Percentiles rank a stretch among this genome's conserved stretches.
phyloP scores from a whole-genome alignment of 2,888 invertebrate species.

The Parnassius orleans region DNA sequence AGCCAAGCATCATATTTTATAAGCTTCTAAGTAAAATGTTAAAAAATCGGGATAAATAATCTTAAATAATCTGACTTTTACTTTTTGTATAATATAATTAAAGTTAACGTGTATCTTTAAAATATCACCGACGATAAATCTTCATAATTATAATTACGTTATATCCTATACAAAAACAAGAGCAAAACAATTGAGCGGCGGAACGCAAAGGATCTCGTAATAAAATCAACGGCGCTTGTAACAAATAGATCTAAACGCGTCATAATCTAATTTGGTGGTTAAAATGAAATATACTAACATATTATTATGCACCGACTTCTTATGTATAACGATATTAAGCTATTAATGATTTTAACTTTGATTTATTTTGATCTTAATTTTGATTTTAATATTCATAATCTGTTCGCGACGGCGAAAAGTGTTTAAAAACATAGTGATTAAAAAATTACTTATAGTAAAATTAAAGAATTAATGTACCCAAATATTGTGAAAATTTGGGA shows the following conservation, averaged over 20 bases:
- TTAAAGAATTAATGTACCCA: too few relatives aligned
- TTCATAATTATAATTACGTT: slow-evolving; percentile 37
- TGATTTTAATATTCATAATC: not conserved
- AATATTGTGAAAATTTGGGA: too few relatives aligned
- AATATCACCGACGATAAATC: slow-evolving; percentile 31
- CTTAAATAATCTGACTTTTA: not conserved
- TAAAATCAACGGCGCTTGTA: slow-evolving; percentile 60
- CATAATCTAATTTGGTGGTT: slow-evolving; percentile 51
- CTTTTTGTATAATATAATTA: not conserved
- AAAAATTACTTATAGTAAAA: too few relatives aligned
- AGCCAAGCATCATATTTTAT: too few relatives aligned
- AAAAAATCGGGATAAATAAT: too few relatives aligned
- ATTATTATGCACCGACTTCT: not conserved
- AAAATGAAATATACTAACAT: slow-evolving; percentile 17
- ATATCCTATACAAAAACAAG: slow-evolving; percentile 32
- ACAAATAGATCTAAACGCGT: slow-evolving; percentile 44
- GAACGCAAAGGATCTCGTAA: slow-evolving; percentile 53
- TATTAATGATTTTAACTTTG: not conserved
- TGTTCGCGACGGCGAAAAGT: too few relatives aligned
- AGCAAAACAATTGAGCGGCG: slow-evolving; percentile 44
- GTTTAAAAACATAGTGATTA: too few relatives aligned
- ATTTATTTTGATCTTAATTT: not conserved
- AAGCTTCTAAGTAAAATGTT: too few relatives aligned
- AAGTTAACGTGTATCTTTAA: slow-evolving; percentile 1
- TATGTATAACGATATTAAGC: not conserved